Percentiles rank a stretch among this genome's conserved stretches.
These are phyloP conservation scores for Orycteropus afer DNA, from an alignment of 2,113 vertebrate genomes.

Conservation along the genomic window DNA sequence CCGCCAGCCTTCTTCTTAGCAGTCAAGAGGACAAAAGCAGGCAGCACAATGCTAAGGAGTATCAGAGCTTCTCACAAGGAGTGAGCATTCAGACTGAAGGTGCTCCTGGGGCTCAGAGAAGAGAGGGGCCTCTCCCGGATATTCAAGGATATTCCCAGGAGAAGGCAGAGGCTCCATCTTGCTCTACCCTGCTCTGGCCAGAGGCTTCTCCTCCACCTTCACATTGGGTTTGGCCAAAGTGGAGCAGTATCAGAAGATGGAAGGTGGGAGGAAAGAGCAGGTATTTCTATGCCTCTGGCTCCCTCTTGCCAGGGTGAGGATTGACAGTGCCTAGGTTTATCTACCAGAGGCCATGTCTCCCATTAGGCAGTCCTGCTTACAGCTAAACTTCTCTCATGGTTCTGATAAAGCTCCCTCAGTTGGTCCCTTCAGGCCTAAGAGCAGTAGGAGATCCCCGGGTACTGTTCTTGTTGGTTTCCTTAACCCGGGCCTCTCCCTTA, in stretches of 20 bases:
- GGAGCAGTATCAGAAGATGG: no score
- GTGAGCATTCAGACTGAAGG: background rate
- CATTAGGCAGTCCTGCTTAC: no score
- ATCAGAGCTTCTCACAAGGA: background rate
- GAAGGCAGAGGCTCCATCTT: background rate
- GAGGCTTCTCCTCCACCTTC: background rate
- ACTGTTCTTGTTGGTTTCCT: background rate
- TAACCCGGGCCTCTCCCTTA: background rate
- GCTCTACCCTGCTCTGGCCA: background rate
- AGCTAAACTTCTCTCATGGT: background rate
- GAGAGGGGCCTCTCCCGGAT: background rate
- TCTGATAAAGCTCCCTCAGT: rapidly evolving
- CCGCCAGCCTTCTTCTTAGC: no score
- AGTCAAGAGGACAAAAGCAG: rapidly evolving
- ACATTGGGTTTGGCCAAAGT: background rate
- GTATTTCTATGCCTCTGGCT: background rate
- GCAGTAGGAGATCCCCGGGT: background rate
- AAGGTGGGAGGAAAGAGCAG: rapidly evolving
- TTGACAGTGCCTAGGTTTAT: background rate
- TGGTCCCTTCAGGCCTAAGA: background rate
- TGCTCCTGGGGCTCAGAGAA: rapidly evolving
- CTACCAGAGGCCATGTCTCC: background rate
- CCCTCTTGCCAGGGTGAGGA: background rate
- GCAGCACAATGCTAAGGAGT: background rate
- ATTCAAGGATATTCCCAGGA: background rate